These are phyloP conservation scores for Lineus longissimus DNA, from an alignment of 1,140 invertebrate genomes.

Conservation along the genomic window DNA sequence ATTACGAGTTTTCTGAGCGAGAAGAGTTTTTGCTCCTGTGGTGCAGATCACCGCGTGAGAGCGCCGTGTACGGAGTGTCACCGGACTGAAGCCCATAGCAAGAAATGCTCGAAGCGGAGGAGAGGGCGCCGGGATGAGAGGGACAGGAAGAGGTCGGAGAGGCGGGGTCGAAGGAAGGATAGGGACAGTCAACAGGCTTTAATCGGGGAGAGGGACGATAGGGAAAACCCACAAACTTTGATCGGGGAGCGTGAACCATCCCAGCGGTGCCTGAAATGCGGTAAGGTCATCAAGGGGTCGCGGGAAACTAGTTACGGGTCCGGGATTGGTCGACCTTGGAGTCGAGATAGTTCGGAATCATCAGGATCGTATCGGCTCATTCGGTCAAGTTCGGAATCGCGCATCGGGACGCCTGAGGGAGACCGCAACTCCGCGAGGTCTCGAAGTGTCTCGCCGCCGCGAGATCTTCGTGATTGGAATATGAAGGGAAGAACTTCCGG, in stretches of 20 bases:
- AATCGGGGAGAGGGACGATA: background rate
- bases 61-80: background rate
- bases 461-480: no score
- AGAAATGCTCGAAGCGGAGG: background rate
- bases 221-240: background rate
- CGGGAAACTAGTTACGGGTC: no score
- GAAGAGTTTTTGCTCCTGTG: background rate
- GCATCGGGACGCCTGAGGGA: no score
- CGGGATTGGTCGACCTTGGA: no score
- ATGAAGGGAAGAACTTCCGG: background rate
- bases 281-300: no score
- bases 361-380: no score
- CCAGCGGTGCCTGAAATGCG: no score
- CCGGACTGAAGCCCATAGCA: background rate
- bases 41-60: background rate
- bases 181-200: background rate
- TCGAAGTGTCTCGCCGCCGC: no score
- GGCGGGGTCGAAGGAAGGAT: background rate
- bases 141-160: background rate
- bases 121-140: background rate
- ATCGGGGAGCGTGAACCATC: background rate
- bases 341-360: no score
- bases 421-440: no score
- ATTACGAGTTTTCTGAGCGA: conserved; percentile 2
- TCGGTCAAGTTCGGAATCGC: no score